Evolutionary conservation across 2,888 invertebrate species (phyloP).

Genomic region (Drosophila tanythrix): DNA sequence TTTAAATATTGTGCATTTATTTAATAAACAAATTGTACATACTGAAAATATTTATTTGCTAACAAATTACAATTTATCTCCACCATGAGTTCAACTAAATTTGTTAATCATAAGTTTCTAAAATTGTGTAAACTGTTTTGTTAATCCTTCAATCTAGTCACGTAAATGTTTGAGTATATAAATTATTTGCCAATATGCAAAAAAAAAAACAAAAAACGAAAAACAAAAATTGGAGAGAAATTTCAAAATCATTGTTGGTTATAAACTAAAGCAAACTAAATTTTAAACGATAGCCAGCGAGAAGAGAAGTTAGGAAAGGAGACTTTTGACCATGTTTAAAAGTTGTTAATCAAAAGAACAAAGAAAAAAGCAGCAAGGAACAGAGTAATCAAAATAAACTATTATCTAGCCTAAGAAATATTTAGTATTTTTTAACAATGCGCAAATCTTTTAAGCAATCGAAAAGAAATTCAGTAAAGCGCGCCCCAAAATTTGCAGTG

Average conservation of each 20-base stretch:
- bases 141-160: slow-evolving; percentile 26
- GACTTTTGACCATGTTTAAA: slow-evolving; percentile 39
- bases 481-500: slow-evolving; percentile 36
- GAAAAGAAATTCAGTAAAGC: slow-evolving; percentile 2
- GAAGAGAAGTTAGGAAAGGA: slow-evolving; percentile 1
- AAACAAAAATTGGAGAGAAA: background rate
- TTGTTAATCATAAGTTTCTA: slow-evolving; percentile 16
- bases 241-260: slow-evolving; percentile 21
- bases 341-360: slow-evolving; percentile 50
- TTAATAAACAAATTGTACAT: slow-evolving; percentile 36
- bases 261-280: slow-evolving; percentile 21
- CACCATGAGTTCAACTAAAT: slow-evolving; percentile 40
- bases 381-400: slow-evolving; percentile 77
- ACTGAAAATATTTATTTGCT: slow-evolving; percentile 14
- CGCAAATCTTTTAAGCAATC: slow-evolving; percentile 12
- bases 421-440: slow-evolving; percentile 48
- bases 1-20: background rate
- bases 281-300: slow-evolving; percentile 18
- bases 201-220: slow-evolving; percentile 22
- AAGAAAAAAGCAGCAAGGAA: slow-evolving; percentile 42
- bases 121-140: slow-evolving; percentile 50
- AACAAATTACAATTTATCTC: slow-evolving; percentile 17
- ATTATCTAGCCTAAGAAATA: slow-evolving; percentile 59
- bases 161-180: slow-evolving; percentile 9
- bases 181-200: slow-evolving; percentile 56